Conservation (phyloP, 2,797 vertebrate species). For the Gymnopithys bicolor region DNA sequence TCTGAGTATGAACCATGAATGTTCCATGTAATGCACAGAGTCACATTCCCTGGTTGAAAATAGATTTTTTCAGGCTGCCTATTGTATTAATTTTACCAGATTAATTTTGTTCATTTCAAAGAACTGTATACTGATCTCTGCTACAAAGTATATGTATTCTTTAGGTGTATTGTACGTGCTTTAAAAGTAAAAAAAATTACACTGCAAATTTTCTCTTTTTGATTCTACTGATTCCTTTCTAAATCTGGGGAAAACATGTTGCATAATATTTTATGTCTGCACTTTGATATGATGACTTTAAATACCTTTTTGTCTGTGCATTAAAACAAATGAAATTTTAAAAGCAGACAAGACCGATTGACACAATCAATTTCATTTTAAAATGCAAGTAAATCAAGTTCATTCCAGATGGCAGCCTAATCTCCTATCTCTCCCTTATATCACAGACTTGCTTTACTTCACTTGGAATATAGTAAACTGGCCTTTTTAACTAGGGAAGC, state of each 20-base stretch:
- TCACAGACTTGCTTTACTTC: not conserved
- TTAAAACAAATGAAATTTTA: conserved; percentile 2
- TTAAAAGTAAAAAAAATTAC: not conserved
- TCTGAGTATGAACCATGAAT: not conserved
- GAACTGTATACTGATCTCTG: not conserved
- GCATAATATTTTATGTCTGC: not conserved
- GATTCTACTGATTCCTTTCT: not conserved
- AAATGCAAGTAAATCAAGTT: conserved; percentile 6
- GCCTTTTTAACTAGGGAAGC: not conserved
- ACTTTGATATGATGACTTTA: not conserved
- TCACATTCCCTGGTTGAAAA: not conserved
- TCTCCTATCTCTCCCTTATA: not conserved
- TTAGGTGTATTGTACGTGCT: not conserved
- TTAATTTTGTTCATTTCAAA: not conserved
- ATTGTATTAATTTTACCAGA: not conserved
- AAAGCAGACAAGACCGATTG: not conserved
- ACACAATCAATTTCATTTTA: conserved; percentile 1
- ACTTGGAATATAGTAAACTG: not conserved
- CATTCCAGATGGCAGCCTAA: not conserved
- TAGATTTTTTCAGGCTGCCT: not conserved
- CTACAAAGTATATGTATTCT: not conserved
- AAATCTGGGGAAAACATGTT: not conserved
- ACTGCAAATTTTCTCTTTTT: not conserved
- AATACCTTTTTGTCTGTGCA: not conserved
- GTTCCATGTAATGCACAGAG: not conserved